Evolutionary conservation across 1,140 invertebrate genomes (phyloP).

Genomic region (Drosophila sechellia): DNA sequence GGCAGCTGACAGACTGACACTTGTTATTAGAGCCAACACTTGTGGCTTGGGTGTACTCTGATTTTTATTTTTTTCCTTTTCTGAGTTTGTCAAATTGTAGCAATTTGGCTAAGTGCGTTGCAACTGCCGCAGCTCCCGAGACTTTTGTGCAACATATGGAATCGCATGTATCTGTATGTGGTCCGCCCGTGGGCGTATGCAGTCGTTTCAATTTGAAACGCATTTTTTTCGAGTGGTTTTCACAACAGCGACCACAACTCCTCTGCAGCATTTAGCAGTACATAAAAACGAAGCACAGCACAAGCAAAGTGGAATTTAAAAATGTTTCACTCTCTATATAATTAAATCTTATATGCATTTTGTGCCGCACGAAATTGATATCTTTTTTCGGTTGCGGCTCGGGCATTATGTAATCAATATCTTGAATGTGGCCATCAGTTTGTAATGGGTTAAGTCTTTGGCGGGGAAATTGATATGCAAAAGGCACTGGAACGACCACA

Average conservation of each 20-base stretch:
- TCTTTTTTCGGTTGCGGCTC: neutral
- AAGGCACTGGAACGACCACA: conserved; percentile 17
- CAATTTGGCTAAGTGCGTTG: conserved; percentile 70
- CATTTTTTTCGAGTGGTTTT: conserved; percentile 62
- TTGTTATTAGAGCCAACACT: conserved; percentile 78
- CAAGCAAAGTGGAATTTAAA: conserved; percentile 29
- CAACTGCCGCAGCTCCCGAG: conserved; percentile 44
- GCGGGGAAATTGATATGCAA: conserved; percentile 38
- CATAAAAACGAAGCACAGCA: conserved; percentile 62
- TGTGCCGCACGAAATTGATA: conserved; percentile 53
- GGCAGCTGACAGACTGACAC: conserved; percentile 69
- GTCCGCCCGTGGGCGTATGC: conserved; percentile 51
- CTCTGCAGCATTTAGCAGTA: conserved; percentile 80
- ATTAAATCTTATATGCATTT: conserved; percentile 61
- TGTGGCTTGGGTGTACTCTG: conserved; percentile 41
- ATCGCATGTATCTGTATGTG: conserved; percentile 23
- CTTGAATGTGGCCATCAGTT: conserved; percentile 33
- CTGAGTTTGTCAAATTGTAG: conserved; percentile 58
- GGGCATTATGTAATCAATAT: conserved; percentile 51
- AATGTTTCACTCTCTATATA: conserved; percentile 48
- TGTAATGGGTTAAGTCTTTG: conserved; percentile 34
- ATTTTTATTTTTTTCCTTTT: conserved; percentile 2
- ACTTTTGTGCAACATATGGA: conserved; percentile 18
- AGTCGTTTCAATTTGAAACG: conserved; percentile 52
- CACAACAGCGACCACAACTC: conserved; percentile 52